Evolutionary conservation across 2,113 vertebrate species (phyloP).

Genomic region (Gymnobelideus leadbeateri): DNA sequence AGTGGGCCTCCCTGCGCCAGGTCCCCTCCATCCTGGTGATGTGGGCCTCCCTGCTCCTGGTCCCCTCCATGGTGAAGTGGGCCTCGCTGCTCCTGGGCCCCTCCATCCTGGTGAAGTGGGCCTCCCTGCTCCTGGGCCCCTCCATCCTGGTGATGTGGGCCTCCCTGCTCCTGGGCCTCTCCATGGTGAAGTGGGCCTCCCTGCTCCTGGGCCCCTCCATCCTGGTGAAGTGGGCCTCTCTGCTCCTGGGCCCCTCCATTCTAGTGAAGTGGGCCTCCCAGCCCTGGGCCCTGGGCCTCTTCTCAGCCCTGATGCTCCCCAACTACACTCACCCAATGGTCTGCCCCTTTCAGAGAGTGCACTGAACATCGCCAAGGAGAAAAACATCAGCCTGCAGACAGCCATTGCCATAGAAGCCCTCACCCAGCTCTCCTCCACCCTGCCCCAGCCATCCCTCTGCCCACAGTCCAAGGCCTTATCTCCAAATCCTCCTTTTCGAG

Average conservation of each 20-base stretch:
- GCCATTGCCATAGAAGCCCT: constrained; percentile 98
- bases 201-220: neutral
- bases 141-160: neutral
- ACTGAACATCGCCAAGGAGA: constrained; percentile 96
- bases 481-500: constrained; percentile 71
- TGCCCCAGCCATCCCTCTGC: constrained; percentile 84
- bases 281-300: constrained; percentile 71
- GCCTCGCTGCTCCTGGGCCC: constrained; percentile 64
- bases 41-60: neutral
- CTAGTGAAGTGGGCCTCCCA: constrained; percentile 68
- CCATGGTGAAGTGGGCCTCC: neutral
- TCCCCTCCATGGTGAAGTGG: neutral
- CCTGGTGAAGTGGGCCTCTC: neutral
- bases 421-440: constrained; percentile 92
- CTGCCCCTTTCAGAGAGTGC: constrained; percentile 95
- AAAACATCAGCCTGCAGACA: constrained; percentile 96
- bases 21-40: neutral
- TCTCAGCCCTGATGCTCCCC: constrained; percentile 71
- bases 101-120: constrained; percentile 68
- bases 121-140: constrained; percentile 62
- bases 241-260: constrained; percentile 73
- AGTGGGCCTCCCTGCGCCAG: neutral
- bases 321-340: constrained; percentile 83
- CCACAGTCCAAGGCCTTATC: constrained; percentile 77
- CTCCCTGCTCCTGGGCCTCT: neutral